Evolutionary conservation across 2,113 vertebrate genomes (phyloP).

Genomic region (Centropus bengalensis): DNA sequence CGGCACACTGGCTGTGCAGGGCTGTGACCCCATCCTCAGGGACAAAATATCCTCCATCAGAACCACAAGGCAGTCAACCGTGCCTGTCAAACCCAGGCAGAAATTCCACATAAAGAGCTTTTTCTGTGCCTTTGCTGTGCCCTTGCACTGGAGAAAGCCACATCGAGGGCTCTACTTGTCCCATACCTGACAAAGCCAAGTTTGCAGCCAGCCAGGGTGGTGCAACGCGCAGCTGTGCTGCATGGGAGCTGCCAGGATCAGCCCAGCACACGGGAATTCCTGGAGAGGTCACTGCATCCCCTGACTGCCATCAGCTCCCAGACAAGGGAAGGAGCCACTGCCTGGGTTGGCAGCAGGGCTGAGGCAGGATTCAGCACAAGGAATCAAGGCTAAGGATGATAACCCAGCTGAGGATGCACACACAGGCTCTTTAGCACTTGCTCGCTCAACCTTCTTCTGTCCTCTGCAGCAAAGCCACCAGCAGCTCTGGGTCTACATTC

Average conservation of each 20-base stretch:
- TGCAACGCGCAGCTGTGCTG: rapidly evolving
- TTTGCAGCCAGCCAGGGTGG: not conserved
- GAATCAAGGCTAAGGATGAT: not conserved
- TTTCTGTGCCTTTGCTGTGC: not conserved
- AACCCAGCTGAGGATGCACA: not conserved
- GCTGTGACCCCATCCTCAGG: rapidly evolving
- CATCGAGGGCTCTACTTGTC: not conserved
- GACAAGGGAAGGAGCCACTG: not conserved
- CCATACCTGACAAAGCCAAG: not conserved
- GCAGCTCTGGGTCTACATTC: not conserved
- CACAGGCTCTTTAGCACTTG: not conserved
- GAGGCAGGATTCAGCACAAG: not conserved
- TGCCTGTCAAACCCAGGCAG: not conserved
- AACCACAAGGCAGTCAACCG: rapidly evolving
- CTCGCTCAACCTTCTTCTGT: rapidly evolving
- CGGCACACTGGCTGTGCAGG: not conserved
- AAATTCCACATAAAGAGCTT: not conserved
- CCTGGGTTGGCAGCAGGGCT: rapidly evolving
- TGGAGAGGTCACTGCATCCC: not conserved
- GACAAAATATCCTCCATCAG: not conserved
- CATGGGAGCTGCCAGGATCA: not conserved
- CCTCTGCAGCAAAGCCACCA: not conserved
- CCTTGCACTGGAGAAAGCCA: not conserved
- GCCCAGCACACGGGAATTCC: rapidly evolving
- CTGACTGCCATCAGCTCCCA: rapidly evolving